Conservation (phyloP, 2,113 vertebrate genomes). For the Psephotus haematonotus region DNA sequence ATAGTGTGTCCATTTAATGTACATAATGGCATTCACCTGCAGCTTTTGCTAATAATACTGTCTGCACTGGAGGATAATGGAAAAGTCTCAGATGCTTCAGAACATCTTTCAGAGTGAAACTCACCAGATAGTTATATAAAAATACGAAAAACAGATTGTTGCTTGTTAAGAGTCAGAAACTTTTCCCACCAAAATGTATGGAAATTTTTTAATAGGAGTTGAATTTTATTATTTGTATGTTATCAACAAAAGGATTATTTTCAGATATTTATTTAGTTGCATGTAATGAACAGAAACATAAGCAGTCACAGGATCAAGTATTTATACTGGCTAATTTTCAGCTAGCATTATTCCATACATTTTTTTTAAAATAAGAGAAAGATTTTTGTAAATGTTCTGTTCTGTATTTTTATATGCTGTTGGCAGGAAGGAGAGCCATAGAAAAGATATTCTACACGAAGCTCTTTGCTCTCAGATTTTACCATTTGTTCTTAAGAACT, state of each 20-base stretch:
- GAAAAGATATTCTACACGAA: neutral
- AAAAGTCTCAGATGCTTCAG: neutral
- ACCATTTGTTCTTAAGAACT: neutral
- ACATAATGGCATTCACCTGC: neutral
- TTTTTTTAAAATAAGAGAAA: neutral
- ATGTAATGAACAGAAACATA: neutral
- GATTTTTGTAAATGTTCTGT: neutral
- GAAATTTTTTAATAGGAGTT: neutral
- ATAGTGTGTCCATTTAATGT: neutral
- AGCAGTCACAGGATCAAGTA: neutral
- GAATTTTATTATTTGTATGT: neutral
- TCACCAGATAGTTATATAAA: neutral
- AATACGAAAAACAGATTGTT: neutral
- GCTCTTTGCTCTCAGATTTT: neutral
- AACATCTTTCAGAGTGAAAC: neutral
- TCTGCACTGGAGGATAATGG: neutral
- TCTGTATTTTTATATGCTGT: neutral
- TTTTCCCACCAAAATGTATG: neutral
- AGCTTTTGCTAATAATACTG: neutral
- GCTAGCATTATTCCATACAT: neutral
- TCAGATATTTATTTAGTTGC: neutral
- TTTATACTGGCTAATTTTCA: slow-evolving; percentile 6
- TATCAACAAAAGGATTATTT: neutral
- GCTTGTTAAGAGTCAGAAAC: neutral
- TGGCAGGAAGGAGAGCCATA: neutral